phyloP scores from a whole-genome alignment of 2,113 vertebrate species.

The Terrapene triunguis region DNA sequence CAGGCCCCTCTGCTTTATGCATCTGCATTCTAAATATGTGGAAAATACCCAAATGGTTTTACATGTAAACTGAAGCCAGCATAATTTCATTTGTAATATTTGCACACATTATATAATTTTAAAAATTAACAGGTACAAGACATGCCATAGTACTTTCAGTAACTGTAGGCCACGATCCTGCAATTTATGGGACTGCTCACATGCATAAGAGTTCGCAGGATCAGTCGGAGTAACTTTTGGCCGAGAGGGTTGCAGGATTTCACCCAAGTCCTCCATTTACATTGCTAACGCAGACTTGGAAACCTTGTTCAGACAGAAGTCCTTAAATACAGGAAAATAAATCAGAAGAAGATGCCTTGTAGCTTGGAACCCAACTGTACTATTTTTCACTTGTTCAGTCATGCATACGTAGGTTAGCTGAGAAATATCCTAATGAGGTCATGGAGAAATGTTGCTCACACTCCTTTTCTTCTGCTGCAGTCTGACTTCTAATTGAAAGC shows the following conservation, averaged over 20 bases:
- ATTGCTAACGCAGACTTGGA: not conserved
- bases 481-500: constrained; percentile 62
- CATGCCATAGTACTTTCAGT: not conserved
- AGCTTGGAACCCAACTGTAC: not conserved
- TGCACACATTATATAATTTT: not conserved
- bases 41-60: not conserved
- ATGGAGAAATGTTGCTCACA: constrained; percentile 49
- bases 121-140: constrained; percentile 26
- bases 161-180: not conserved
- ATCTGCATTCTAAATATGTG: not conserved
- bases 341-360: not conserved
- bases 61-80: not conserved
- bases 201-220: fast-evolving
- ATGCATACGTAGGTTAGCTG: not conserved
- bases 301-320: not conserved
- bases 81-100: constrained; percentile 34
- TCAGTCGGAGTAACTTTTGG: not conserved
- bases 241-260: not conserved
- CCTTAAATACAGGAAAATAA: constrained; percentile 17
- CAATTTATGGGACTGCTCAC: not conserved
- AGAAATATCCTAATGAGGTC: constrained; percentile 52
- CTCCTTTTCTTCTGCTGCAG: constrained; percentile 12
- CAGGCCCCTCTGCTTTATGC: not conserved
- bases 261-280: not conserved
- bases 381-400: constrained; percentile 45